These are phyloP conservation scores for Leptinotarsa tumamoca DNA, from an alignment of 2,888 invertebrate species.

Conservation along the genomic window DNA sequence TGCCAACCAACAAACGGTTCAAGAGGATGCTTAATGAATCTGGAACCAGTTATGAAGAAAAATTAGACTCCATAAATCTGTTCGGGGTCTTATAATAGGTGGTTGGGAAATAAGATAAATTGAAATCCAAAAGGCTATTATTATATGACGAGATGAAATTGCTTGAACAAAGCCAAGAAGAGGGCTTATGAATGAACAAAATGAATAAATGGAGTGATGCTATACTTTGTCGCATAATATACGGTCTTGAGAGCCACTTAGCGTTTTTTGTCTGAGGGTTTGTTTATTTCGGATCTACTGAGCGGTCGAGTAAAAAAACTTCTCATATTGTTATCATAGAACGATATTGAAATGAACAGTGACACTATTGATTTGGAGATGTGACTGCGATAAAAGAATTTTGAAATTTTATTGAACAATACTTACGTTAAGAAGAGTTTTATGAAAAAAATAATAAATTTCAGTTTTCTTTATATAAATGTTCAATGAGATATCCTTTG, in stretches of 20 bases:
- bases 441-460: too few relatives aligned
- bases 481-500: too few relatives aligned
- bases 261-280: not conserved
- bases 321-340: too few relatives aligned
- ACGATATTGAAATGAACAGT: too few relatives aligned
- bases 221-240: not conserved
- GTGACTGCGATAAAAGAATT: too few relatives aligned
- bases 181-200: not conserved
- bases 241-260: not conserved
- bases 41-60: not conserved
- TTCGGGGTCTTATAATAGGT: not conserved
- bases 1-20: not conserved
- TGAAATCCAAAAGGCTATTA: not conserved
- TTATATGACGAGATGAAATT: not conserved
- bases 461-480: too few relatives aligned
- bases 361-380: too few relatives aligned
- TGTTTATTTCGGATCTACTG: not conserved
- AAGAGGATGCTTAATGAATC: conserved; percentile 4
- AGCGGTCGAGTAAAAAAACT: too few relatives aligned
- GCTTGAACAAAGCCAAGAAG: not conserved
- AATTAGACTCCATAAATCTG: not conserved
- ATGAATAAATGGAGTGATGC: not conserved
- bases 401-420: too few relatives aligned
- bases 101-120: not conserved
- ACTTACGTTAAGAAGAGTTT: too few relatives aligned